Base-by-base conservation (phyloP, 2,797 vertebrate species). In the Syngnathus acus region DNA sequence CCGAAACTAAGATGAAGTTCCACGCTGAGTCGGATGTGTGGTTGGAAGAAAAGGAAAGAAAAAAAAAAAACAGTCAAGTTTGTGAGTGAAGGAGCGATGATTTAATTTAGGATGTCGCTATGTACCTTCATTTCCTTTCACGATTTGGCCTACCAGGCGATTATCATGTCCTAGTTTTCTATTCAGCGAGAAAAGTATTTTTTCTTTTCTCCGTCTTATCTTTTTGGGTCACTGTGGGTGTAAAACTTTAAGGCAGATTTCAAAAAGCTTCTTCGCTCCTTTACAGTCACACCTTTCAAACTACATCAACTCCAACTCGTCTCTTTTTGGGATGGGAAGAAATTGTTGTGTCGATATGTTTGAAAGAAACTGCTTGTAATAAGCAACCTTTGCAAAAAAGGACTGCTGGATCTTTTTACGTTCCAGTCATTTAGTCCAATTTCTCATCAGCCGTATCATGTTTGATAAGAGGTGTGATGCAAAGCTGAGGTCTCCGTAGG, bases 391-490 rank as follows among this genome's bases (percentile, higher is more conserved):
- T 16, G 68, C 54, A 9, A 74, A 59, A 9, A 45, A 75, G 67
- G 72, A 16, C 1, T 57, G 61, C 47, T 47, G 55, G 72, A 23
- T 65, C 59, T 62, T 54, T 38, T 73, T 73, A 68, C 39, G 65
- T 75, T 72, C 68, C 54, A 65, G 62, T 72, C 67, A 50, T 68
- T 59, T 68, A 65, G 51, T 68, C 53, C 59, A 66, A 72, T 62
- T 51, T 67, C 65, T 67, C 65, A 45, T 69, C 69, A 54, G 43
- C 72, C 7, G 32, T 65, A 48, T 62, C 60, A 38, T 70, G 62
- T 48, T 68, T 72, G 7, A 43, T 57, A 70, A 59, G 48, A 65
- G 26, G 59, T 42, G 4, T 23, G 37, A 57, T 63, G 37, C 62
- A 47, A 6, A 43, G 47, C 61, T 13, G 43, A 48, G 47, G 47